Evolutionary conservation across 2,888 invertebrate genomes (phyloP).

Genomic region (Pteria penguin): DNA sequence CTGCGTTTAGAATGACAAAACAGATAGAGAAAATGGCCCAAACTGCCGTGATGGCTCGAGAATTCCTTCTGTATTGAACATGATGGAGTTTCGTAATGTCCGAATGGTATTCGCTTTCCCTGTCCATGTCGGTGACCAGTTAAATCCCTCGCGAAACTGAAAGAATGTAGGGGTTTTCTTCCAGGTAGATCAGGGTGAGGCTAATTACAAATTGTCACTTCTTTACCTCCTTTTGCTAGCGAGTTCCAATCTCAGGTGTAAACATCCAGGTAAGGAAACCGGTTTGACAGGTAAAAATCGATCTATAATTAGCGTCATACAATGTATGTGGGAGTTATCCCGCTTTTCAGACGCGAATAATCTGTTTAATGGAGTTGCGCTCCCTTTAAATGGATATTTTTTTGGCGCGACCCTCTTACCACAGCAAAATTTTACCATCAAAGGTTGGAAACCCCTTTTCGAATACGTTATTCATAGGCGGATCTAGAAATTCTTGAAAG

Average conservation of each 20-base stretch:
- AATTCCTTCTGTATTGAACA: slow-evolving; percentile 80
- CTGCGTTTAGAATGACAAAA: slow-evolving; percentile 96
- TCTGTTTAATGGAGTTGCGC: too few relatives aligned
- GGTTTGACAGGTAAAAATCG: slow-evolving; percentile 21
- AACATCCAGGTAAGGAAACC: slow-evolving; percentile 15
- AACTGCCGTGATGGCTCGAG: slow-evolving; percentile 92
- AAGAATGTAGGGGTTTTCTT: slow-evolving; percentile 31
- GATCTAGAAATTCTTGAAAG: too few relatives aligned
- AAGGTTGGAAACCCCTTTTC: too few relatives aligned
- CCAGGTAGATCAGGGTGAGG: slow-evolving; percentile 14
- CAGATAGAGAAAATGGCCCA: slow-evolving; percentile 99
- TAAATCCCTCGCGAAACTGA: not conserved
- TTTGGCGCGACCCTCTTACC: too few relatives aligned
- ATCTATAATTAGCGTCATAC: not conserved
- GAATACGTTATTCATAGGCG: too few relatives aligned
- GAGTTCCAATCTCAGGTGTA: slow-evolving; percentile 29
- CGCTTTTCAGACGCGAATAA: too few relatives aligned
- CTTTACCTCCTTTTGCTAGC: slow-evolving; percentile 46
- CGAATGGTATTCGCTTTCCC: slow-evolving; percentile 65
- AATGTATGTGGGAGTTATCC: too few relatives aligned
- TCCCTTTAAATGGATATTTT: too few relatives aligned
- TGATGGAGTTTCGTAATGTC: slow-evolving; percentile 72
- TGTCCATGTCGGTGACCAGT: slow-evolving; percentile 55
- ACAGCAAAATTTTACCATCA: too few relatives aligned
- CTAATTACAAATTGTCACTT: slow-evolving; percentile 28